Evolutionary conservation across 1,140 invertebrate genomes (phyloP).

Genomic region (Frieseomelitta varia): DNA sequence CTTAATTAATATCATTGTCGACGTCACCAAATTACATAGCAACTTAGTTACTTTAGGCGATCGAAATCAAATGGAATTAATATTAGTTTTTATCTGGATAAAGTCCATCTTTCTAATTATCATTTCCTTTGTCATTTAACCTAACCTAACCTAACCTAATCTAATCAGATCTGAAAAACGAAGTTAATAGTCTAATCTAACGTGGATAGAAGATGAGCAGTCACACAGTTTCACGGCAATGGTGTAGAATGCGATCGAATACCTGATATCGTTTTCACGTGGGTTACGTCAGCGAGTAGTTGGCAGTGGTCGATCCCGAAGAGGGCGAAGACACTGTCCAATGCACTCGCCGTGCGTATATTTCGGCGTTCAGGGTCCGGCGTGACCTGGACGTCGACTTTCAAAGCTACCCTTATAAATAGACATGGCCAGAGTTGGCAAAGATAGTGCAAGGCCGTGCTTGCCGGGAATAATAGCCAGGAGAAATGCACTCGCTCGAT

Average conservation of each 20-base stretch:
- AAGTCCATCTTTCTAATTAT: too few species aligned
- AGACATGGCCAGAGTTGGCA: slow-evolving; percentile 41
- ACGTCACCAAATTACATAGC: too few species aligned
- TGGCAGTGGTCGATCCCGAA: slow-evolving; percentile 21
- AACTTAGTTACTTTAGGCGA: too few species aligned
- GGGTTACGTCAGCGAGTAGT: not conserved
- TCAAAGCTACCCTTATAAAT: slow-evolving; percentile 53
- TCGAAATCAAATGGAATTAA: too few species aligned
- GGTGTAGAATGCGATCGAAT: not conserved
- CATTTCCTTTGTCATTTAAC: not conserved
- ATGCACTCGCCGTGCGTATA: slow-evolving; percentile 34
- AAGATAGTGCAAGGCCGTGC: slow-evolving; percentile 52
- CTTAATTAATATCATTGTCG: too few species aligned
- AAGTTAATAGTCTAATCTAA: not conserved
- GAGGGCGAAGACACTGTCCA: slow-evolving; percentile 51
- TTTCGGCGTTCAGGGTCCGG: slow-evolving; percentile 43
- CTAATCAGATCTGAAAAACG: not conserved
- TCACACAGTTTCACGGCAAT: too few species aligned
- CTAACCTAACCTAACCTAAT: not conserved
- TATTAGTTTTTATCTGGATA: too few species aligned
- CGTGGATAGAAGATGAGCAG: not conserved
- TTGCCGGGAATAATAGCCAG: slow-evolving; percentile 40
- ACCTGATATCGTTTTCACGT: slow-evolving; percentile 21
- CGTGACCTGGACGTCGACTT: slow-evolving; percentile 51
- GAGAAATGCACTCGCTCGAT: slow-evolving; percentile 39